phyloP scores from a whole-genome alignment of 2,797 vertebrate species.

The Zenarchopterus dispar region DNA sequence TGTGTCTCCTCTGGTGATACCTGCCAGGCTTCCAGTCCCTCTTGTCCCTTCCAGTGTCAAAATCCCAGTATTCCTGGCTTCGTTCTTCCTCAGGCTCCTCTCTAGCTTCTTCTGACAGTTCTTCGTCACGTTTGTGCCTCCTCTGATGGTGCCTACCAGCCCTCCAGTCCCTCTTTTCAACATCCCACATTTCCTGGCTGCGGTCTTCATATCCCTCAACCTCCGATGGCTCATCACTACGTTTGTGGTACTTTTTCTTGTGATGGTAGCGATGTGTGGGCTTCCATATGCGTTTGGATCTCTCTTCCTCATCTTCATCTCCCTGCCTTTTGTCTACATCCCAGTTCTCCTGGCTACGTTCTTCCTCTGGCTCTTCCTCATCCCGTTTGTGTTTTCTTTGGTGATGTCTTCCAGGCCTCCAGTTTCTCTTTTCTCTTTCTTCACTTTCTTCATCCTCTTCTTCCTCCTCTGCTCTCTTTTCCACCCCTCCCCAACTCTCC shows the following conservation, averaged over 20 bases:
- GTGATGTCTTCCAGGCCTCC: not conserved
- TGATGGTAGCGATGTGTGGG: conserved; percentile 73
- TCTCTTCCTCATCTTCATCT: conserved; percentile 60
- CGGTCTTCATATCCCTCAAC: conserved; percentile 37
- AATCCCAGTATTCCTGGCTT: conserved; percentile 67
- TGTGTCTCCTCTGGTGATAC: conserved; percentile 72
- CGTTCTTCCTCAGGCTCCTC: conserved; percentile 64
- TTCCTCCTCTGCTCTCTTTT: conserved; percentile 22
- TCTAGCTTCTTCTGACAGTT: conserved; percentile 50
- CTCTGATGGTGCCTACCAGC: conserved; percentile 65
- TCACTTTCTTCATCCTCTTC: no score
- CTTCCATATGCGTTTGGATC: conserved; percentile 68
- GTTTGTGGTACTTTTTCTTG: conserved; percentile 70
- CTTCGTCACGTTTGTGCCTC: conserved; percentile 73
- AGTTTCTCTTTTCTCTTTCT: no score
- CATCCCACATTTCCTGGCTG: conserved; percentile 64
- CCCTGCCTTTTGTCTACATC: conserved; percentile 50
- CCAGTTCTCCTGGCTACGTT: conserved; percentile 77
- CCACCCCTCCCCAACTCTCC: conserved; percentile 62
- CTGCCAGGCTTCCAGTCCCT: conserved; percentile 68
- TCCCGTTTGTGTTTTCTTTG: conserved; percentile 54
- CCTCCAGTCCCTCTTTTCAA: conserved; percentile 68
- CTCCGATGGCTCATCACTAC: conserved; percentile 53
- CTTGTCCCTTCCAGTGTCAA: conserved; percentile 64
- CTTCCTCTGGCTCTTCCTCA: conserved; percentile 68